Evolutionary conservation across 2,113 vertebrate species (phyloP).

Genomic region (Lipophrys pholis): DNA sequence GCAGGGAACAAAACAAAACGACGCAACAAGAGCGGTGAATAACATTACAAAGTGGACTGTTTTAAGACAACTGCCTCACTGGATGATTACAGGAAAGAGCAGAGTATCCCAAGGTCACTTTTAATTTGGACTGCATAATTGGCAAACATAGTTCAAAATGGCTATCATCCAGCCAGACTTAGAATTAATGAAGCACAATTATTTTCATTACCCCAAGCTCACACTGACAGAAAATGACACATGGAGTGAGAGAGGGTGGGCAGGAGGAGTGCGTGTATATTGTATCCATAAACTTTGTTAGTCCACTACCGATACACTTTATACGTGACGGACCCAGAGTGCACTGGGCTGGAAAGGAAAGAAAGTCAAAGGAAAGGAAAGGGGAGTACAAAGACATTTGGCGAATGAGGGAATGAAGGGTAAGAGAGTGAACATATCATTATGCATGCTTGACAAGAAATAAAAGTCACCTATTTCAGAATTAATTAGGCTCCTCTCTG

Average conservation of each 20-base stretch:
- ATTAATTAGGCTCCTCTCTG: slow-evolving; percentile 79
- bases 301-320: neutral
- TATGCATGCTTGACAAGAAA: slow-evolving; percentile 82
- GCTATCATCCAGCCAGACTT: slow-evolving; percentile 95
- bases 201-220: slow-evolving; percentile 96
- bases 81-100: slow-evolving; percentile 88
- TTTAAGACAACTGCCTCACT: slow-evolving; percentile 93
- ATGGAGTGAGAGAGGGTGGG: slow-evolving; percentile 59
- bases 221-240: slow-evolving; percentile 90
- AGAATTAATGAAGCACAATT: slow-evolving; percentile 98
- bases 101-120: slow-evolving; percentile 97
- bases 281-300: neutral
- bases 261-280: slow-evolving; percentile 37
- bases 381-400: slow-evolving; percentile 36
- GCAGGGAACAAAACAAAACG: slow-evolving; percentile 70
- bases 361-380: slow-evolving; percentile 73
- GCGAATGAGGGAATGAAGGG: slow-evolving; percentile 54
- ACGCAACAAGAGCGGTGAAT: slow-evolving; percentile 71
- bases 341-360: slow-evolving; percentile 61
- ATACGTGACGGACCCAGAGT: slow-evolving; percentile 48
- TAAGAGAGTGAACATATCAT: slow-evolving; percentile 74
- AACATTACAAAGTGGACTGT: slow-evolving; percentile 90
- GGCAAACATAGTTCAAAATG: slow-evolving; percentile 98
- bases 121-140: slow-evolving; percentile 99
- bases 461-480: slow-evolving; percentile 84